Evolutionary conservation across 2,797 vertebrate species (phyloP).

Genomic region (Alca torda): DNA sequence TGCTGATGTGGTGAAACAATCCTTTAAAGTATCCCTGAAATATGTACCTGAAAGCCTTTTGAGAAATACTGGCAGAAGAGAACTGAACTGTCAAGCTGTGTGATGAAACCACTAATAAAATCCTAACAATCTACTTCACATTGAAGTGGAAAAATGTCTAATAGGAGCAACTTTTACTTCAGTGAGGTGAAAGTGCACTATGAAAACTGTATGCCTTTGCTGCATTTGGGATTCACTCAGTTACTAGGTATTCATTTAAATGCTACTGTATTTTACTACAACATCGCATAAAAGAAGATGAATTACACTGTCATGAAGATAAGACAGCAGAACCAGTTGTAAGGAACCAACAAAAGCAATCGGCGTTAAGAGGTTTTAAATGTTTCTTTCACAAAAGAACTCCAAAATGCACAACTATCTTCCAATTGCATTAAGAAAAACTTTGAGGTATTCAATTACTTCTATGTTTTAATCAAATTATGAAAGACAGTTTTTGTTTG

Average conservation of each 20-base stretch:
- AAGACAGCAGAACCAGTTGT: slow-evolving; percentile 54
- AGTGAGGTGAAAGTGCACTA: slow-evolving; percentile 79
- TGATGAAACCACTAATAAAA: slow-evolving; percentile 78
- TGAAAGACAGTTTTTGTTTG: slow-evolving; percentile 72
- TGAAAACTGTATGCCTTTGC: slow-evolving; percentile 74
- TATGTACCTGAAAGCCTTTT: slow-evolving; percentile 51
- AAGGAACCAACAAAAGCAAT: slow-evolving; percentile 68
- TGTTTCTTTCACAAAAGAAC: slow-evolving; percentile 66
- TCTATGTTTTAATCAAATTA: slow-evolving; percentile 64
- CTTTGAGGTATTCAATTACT: slow-evolving; percentile 54
- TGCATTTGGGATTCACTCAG: slow-evolving; percentile 65
- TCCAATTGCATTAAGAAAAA: slow-evolving; percentile 52
- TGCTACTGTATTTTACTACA: slow-evolving; percentile 71
- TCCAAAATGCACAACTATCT: slow-evolving; percentile 73
- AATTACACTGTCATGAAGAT: slow-evolving; percentile 45
- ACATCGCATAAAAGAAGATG: slow-evolving; percentile 46
- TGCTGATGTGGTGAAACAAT: slow-evolving; percentile 53
- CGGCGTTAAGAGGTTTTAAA: slow-evolving; percentile 64
- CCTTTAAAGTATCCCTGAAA: slow-evolving; percentile 51
- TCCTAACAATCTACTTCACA: slow-evolving; percentile 79
- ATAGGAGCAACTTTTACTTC: slow-evolving; percentile 77
- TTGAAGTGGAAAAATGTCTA: slow-evolving; percentile 80
- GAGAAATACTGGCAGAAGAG: slow-evolving; percentile 72
- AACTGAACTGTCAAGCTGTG: slow-evolving; percentile 62
- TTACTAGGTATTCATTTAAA: slow-evolving; percentile 63